Evolutionary conservation across 2,113 vertebrate species (phyloP), one percentile per base, ranked within the genome.

Genomic region (Sapajus apella): DNA sequence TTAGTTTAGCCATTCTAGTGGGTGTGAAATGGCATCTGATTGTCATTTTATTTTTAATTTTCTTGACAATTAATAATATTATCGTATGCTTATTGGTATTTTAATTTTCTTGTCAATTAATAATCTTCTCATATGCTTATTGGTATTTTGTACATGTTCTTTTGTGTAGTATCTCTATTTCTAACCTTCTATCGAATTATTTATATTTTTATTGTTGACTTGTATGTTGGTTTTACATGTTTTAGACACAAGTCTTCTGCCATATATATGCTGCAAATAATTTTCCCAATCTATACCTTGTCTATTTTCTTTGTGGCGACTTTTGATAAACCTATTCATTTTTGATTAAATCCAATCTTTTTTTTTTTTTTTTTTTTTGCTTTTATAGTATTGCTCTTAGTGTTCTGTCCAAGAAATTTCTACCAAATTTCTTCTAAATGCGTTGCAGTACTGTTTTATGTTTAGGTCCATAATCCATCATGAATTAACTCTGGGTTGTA

Each of bases 41-140:
- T 61, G 40, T 25, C 16, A 23, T 87, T 96, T 95, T 86, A 86
- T 18, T 89, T 68, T 89, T 27, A 9, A 77, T 87, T 88, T 82
- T 37, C 47, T 91, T 92, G 73, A 40, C 17, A 79, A 32, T 5
- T 55, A 10, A 43, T 77, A 82, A 80, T 85, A 3, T 6, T 76
- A 6, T 37, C 11, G 6, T 45, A 13, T 77, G 9, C 23, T 82
- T 66, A 52, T 82, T 94, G 25, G 47, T 5, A 40, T 70, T 83
- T 77, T 56, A 52, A 52, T 52, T 52, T 52, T 52, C 52, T 25
- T 58, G 56, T 8, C 56, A 58, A 86, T 58, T 58, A 58, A 58
- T 58, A 58, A 58, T 45, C 52, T 90, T 75, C 11, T 40, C 9
- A 5, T 52, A 13, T 72, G 12, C 18, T 82, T 66, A 52, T 73